Percentiles rank a stretch among this genome's conserved stretches.
phyloP scores from a whole-genome alignment of 2,113 vertebrate species.

The Acanthisitta chloris region DNA sequence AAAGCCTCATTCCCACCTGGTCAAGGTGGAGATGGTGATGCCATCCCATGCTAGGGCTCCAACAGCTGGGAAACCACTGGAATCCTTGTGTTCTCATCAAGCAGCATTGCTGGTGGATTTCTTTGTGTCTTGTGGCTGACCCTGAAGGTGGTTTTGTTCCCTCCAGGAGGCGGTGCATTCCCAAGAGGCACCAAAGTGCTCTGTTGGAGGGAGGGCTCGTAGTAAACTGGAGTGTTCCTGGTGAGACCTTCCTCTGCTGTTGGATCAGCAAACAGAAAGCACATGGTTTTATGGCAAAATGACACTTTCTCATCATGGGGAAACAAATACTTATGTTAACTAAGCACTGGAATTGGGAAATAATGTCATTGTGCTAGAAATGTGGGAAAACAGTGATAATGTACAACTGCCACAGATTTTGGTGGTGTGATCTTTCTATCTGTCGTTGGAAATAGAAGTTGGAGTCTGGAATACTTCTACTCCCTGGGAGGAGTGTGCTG shows the following conservation, averaged over 20 bases:
- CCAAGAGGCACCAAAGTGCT: neutral
- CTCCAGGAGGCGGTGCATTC: neutral
- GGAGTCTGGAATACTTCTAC: neutral
- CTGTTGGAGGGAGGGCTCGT: neutral
- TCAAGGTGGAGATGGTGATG: neutral
- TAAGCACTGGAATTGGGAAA: neutral
- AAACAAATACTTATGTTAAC: neutral
- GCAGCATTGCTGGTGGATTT: neutral
- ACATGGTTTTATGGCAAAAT: neutral
- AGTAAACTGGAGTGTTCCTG: fast-evolving
- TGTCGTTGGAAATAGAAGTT: fast-evolving
- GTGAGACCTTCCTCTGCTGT: neutral
- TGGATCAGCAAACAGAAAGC: conserved; percentile 14
- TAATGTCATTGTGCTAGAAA: neutral
- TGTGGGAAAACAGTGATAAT: neutral
- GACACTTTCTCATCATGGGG: neutral
- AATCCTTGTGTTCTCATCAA: neutral
- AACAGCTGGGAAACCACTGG: neutral
- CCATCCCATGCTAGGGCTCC: neutral
- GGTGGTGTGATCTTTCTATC: neutral
- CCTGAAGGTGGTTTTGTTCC: neutral
- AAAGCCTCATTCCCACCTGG: neutral
- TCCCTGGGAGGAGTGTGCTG: fast-evolving
- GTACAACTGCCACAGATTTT: neutral
- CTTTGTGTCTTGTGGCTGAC: neutral